Base-by-base conservation (phyloP, 2,797 vertebrate genomes). In the Acanthurus leucopareius region DNA sequence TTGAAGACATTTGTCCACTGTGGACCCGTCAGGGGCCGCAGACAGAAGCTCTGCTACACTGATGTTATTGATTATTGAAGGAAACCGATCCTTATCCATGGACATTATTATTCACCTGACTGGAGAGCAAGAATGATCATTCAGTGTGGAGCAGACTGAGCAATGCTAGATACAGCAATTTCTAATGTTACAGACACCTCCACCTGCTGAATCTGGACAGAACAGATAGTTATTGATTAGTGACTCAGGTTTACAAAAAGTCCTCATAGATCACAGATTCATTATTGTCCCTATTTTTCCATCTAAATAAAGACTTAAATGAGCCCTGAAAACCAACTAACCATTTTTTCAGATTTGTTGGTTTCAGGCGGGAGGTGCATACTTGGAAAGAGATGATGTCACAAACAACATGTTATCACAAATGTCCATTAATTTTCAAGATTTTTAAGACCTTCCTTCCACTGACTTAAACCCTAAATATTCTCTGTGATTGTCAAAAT, bases 1-100 rank as follows among this genome's bases (percentile, higher is more conserved):
- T 68, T 56, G 58, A 47, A 79, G 75, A 89, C 61, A 64, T 86
- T 73, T 81, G 82, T 76, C 83, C 63, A 69, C 49, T 65, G 58
- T 69, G 42, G 68, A 65, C 7, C 5, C 5, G 35, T 74, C 67
- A 17, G 62, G 62, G 65, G 44, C 52, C 1, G 2, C 32, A 28
- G 59, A 63, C 15, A 77, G 54, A 14, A 80, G 75, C 17, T 79
- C 28, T 80, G 79, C 38, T 49, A 58, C 53, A n/a, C 40, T 78
- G 44, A 67, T 61, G 69, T 40, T 53, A 76, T 74, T 57, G 71
- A 86, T 83, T 56, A 69, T 19, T 44, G 57, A 38, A 74, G 47
- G 49, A 74, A 74, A 80, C 56, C 20, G 76, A 82, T 83, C 86
- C 25, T 75, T 69, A 71, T 44, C 54, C 20, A 47, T 40, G 42